A percentile compares a stretch with the other conserved stretches of the same genome.
Conservation (phyloP, 1,140 invertebrate genomes). For the Magallana gigas region DNA sequence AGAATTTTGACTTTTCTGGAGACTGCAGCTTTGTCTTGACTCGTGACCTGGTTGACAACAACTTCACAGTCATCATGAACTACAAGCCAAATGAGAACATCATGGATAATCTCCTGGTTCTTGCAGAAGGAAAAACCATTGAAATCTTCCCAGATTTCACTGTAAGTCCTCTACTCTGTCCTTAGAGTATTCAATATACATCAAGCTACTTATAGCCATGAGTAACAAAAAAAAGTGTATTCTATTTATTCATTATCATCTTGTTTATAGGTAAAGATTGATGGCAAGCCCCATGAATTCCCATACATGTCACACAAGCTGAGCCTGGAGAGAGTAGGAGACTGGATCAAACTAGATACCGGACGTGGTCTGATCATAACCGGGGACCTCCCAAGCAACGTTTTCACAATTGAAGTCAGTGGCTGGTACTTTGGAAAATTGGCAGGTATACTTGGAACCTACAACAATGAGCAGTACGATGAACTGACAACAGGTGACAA, state of each 20-base stretch:
- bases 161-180: conserved; percentile 20
- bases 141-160: conserved; percentile 66
- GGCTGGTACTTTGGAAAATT: conserved; percentile 88
- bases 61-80: conserved; percentile 81
- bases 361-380: conserved; percentile 74
- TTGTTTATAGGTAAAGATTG: conserved; percentile 79
- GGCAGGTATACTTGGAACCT: conserved; percentile 91
- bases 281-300: conserved; percentile 78
- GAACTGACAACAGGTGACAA: conserved; percentile 85
- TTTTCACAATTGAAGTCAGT: conserved; percentile 77
- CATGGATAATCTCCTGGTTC: conserved; percentile 78
- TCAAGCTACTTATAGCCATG: neutral
- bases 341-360: conserved; percentile 76
- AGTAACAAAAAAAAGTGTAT: neutral
- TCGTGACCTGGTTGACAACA: conserved; percentile 86
- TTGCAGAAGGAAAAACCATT: conserved; percentile 75
- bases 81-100: conserved; percentile 76
- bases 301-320: conserved; percentile 84
- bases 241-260: neutral
- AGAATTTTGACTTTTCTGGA: conserved; percentile 88
- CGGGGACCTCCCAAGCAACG: conserved; percentile 68
- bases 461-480: conserved; percentile 91
- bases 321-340: conserved; percentile 71
- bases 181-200: neutral
- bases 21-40: conserved; percentile 90